Base-by-base conservation (phyloP, 35 echinoderm and acorn worm species). In the Ophioderma brevispina region DNA sequence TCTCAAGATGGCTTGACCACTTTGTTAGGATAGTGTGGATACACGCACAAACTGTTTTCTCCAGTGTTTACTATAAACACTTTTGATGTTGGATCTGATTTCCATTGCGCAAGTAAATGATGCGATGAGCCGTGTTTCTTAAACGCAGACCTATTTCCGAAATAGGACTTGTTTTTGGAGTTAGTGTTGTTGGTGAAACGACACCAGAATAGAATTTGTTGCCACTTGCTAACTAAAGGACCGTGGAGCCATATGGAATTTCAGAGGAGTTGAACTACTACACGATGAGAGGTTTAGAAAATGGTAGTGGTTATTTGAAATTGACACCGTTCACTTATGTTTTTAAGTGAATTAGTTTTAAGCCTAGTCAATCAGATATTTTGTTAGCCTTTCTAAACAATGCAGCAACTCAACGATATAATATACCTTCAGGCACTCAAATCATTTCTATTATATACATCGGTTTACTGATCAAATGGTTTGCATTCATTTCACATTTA, bases 21-120 rank as follows among this genome's bases (percentile, higher is more conserved):
- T 18, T 70, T 70, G 59, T 70, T 70, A 70, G 59, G 10, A 2
- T 70, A 13, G 59, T 70, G 59, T 70, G 28, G 59, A 70, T 70
- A 70, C 59, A 70, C 5, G 59, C 59, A 70, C 59, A 15, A 70
- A 70, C 59, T 70, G 59, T 70, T 70, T 70, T 25, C 59, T 25
- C 28, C 59, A 70, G 59, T 70, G 59, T 70, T 70, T 70, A 70
- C 59, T 70, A 70, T 70, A 70, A 70, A 70, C 59, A 70, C 59
- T 70, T 70, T 70, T 70, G 17, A 70, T 30, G 15, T 70, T 70
- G 59, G 59, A 70, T 70, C 59, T 25, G 2, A 70, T 70, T 70
- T 25, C 59, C 28, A 30, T 70, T 70, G 59, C 59, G 15, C 59
- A 70, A 30, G 59, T 70, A 70, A 70, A 70, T 70, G 59, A 70